Conservation (phyloP, 2,888 invertebrate genomes). For the Danaus chrysippus region DNA sequence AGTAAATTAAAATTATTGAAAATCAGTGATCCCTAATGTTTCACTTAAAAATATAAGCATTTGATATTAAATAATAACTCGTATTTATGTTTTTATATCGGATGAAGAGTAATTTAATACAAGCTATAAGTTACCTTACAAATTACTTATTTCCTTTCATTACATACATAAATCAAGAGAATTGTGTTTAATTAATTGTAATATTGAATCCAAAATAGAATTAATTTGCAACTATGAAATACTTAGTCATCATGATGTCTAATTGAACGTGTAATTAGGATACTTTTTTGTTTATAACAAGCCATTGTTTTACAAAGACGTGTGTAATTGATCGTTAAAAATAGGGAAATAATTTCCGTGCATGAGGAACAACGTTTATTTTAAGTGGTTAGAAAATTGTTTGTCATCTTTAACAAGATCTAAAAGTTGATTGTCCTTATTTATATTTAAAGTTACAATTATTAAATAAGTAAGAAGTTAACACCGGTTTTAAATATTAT, state of each 20-base stretch:
- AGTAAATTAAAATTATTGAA: no score
- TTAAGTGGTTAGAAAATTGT: not conserved
- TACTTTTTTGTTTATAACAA: constrained; percentile 26
- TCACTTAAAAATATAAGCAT: no score
- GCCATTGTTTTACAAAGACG: constrained; percentile 49
- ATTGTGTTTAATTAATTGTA: not conserved
- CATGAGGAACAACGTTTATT: constrained; percentile 30
- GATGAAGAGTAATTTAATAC: not conserved
- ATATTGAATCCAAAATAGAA: not conserved
- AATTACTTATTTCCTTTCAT: not conserved
- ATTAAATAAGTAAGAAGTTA: no score
- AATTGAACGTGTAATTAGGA: constrained; percentile 21
- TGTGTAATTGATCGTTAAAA: constrained; percentile 45
- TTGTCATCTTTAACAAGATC: not conserved
- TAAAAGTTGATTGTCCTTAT: not conserved
- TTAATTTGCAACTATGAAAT: constrained; percentile 13
- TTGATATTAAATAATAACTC: no score
- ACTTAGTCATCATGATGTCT: constrained; percentile 22
- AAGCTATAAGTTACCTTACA: not conserved
- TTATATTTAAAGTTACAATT: not conserved
- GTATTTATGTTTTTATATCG: no score
- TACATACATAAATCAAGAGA: not conserved
- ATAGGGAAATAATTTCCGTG: constrained; percentile 45
- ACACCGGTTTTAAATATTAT: no score
- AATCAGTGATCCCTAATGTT: no score